Base-by-base conservation (phyloP, 2,797 vertebrate genomes). In the Champsocephalus esox region DNA sequence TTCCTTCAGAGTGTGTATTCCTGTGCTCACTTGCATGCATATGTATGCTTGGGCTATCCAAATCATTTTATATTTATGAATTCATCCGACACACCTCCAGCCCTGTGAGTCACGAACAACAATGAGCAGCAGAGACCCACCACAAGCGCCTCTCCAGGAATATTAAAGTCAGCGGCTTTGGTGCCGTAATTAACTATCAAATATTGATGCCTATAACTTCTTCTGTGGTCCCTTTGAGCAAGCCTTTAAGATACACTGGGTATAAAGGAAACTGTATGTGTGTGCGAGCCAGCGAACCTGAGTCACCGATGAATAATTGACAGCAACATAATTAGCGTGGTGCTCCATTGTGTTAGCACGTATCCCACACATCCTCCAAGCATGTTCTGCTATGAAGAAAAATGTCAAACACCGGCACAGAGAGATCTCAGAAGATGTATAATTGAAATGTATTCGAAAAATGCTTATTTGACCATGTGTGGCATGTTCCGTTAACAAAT, bases 181-280 rank as follows among this genome's bases (percentile, higher is more conserved):
- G 84, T 82, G 84, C 91, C 88, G 92, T 95, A 94, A 95, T 94
- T 92, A 94, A 87, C 87, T 83, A 89, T 95, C 67, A 95, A 95
- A 95, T 94, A 95, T 95, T 93, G 86, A 95, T 94, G 92, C 55
- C 50, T 80, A 81, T 84, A 90, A 91, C 89, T 88, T 91, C 83
- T 86, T 82, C 82, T 88, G 79, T 87, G 88, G 88, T 89, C 84
- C 79, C 83, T 58, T 75, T 72, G 59, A 86, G 81, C 71, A 64
- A 77, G 84, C 76, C 89, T 92, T 86, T 66, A 83, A 87, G 85
- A 88, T 67, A 87, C 62, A 79, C 70, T 34, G 73, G 64, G 60
- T 75, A 56, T 89, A 79, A 72, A 88, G 67, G 85, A 89, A 88
- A 89, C 85, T 68, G 75, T 84, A 79, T 81, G 75, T 73, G 87